Evolutionary conservation across 2,113 vertebrate genomes (phyloP).

Genomic region (Ictalurus furcatus): DNA sequence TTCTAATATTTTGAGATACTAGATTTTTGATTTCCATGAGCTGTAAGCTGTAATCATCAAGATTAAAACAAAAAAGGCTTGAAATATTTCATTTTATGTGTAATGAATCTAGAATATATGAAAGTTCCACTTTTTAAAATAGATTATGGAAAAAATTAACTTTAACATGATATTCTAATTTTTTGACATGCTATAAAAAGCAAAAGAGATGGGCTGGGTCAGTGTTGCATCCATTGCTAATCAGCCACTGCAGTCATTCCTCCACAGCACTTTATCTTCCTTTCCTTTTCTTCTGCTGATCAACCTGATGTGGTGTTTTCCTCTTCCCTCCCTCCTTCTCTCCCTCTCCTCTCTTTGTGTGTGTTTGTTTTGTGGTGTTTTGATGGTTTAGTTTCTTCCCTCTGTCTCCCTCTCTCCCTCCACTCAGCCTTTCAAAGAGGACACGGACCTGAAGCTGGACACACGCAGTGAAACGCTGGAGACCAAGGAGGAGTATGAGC

Average conservation of each 20-base stretch:
- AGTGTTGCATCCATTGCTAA: conserved; percentile 9
- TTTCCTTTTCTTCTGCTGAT: conserved; percentile 62
- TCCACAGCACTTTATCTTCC: conserved; percentile 41
- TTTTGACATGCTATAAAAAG: not conserved
- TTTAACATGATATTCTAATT: too few relatives aligned
- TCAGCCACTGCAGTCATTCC: conserved; percentile 34
- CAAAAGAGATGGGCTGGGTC: not conserved
- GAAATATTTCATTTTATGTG: too few relatives aligned
- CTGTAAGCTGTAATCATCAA: too few relatives aligned
- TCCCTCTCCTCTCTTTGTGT: conserved; percentile 69
- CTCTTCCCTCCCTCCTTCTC: conserved; percentile 63
- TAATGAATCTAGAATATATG: too few relatives aligned
- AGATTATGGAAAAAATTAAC: too few relatives aligned
- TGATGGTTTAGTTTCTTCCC: conserved; percentile 81
- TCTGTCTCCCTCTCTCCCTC: conserved; percentile 80
- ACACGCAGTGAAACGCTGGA: conserved; percentile 86
- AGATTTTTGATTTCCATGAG: too few relatives aligned
- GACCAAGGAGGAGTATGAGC: conserved; percentile 91
- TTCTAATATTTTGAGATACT: too few relatives aligned
- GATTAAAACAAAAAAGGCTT: too few relatives aligned
- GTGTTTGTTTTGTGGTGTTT: conserved; percentile 73
- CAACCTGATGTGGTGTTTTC: conserved; percentile 75
- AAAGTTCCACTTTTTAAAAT: too few relatives aligned
- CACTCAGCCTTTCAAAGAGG: conserved; percentile 92
- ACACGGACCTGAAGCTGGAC: conserved; percentile 93